phyloP scores from a whole-genome alignment of 2,888 invertebrate species.

The Latrodectus elegans region DNA sequence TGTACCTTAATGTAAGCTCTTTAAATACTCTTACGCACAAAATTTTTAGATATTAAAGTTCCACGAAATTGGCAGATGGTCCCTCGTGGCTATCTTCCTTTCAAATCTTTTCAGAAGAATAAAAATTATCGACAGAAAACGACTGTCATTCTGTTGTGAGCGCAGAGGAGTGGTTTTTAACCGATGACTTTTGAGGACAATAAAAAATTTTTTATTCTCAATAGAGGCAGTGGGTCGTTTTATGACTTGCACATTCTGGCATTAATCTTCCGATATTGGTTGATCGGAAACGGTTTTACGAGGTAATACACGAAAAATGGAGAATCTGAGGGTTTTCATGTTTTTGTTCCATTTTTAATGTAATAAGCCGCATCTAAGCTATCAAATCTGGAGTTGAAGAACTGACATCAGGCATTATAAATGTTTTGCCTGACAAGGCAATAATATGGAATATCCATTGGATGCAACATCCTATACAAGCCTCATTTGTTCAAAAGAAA shows the following conservation, averaged over 20 bases:
- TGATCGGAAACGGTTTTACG: slow-evolving; percentile 63
- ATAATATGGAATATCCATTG: slow-evolving; percentile 55
- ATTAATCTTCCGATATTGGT: slow-evolving; percentile 67
- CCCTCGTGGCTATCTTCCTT: slow-evolving; percentile 26
- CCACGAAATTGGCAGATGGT: too few relatives aligned
- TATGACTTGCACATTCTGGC: slow-evolving; percentile 43
- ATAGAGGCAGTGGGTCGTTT: slow-evolving; percentile 32
- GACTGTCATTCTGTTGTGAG: slow-evolving; percentile 34
- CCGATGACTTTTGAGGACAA: slow-evolving; percentile 31
- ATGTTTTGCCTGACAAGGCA: slow-evolving; percentile 37
- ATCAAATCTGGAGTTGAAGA: slow-evolving; percentile 67
- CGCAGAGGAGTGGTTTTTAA: slow-evolving; percentile 46
- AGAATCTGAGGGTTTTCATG: slow-evolving; percentile 30
- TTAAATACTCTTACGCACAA: too few relatives aligned
- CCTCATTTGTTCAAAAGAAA: neutral
- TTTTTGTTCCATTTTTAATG: slow-evolving; percentile 23
- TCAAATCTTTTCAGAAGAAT: slow-evolving; percentile 14
- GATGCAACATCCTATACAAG: neutral
- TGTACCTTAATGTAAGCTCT: too few relatives aligned
- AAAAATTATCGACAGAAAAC: slow-evolving; percentile 21
- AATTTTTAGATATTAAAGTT: too few relatives aligned
- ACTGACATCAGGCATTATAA: slow-evolving; percentile 65
- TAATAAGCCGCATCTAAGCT: slow-evolving; percentile 18
- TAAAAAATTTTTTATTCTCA: slow-evolving; percentile 27
- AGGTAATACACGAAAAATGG: slow-evolving; percentile 63